A percentile compares a stretch with the other conserved stretches of the same genome.
Conservation (phyloP, 2,888 invertebrate species). For the Tribolium freemani region DNA sequence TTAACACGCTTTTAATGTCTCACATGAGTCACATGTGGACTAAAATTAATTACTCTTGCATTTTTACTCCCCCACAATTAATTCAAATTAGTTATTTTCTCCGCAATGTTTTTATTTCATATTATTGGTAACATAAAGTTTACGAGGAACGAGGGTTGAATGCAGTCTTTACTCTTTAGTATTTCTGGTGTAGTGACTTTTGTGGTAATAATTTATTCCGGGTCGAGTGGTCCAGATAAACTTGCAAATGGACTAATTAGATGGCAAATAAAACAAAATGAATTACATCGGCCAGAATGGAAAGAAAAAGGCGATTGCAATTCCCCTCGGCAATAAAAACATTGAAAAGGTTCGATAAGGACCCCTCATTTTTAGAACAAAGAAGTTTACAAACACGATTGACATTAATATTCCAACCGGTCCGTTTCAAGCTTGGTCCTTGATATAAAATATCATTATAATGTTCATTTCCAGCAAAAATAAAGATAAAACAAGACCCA, state of each 20-base stretch:
- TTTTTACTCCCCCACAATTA: too few relatives aligned
- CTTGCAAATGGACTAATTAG: constrained; percentile 61
- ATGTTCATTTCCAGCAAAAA: constrained; percentile 63
- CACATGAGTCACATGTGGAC: constrained; percentile 19
- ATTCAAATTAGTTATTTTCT: too few relatives aligned
- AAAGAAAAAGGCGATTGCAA: constrained; percentile 51
- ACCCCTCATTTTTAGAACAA: constrained; percentile 65
- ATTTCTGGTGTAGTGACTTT: constrained; percentile 1
- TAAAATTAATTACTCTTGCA: constrained; percentile 21
- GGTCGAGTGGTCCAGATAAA: constrained; percentile 45
- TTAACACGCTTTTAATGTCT: constrained; percentile 33
- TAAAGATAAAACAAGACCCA: constrained; percentile 62
- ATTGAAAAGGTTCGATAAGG: constrained; percentile 64
- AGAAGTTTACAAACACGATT: constrained; percentile 65
- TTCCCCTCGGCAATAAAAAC: constrained; percentile 63
- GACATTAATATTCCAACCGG: constrained; percentile 64
- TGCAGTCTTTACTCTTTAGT: neutral
- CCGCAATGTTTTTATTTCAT: neutral
- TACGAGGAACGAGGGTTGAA: neutral
- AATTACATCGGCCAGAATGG: constrained; percentile 55
- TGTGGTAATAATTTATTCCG: constrained; percentile 34
- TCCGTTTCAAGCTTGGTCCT: constrained; percentile 57
- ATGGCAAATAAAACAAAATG: constrained; percentile 58
- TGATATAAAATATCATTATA: constrained; percentile 65
- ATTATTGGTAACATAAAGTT: neutral